Base-by-base conservation (phyloP, 2,113 vertebrate species). In the Smithornis capensis region DNA sequence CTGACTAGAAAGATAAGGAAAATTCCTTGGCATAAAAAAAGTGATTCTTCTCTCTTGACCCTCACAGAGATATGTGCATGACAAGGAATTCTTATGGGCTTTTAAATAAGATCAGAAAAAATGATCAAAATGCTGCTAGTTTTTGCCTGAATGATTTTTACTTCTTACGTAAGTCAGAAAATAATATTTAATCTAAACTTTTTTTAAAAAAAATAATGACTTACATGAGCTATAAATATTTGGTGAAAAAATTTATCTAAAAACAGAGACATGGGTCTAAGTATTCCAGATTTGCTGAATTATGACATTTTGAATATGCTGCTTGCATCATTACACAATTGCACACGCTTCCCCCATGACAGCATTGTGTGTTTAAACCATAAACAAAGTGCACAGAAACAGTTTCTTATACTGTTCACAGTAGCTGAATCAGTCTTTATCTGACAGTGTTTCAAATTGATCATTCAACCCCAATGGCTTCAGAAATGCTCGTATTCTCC, bases 191-290 rank as follows among this genome's bases (percentile, higher is more conserved):
- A 70, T 75, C 16, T 70, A 10, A 69, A 59, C 42, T 3, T 5
- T 25, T 29, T 75, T 52, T 37, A 4, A 0, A 2, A 9, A 29
- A 65, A 33, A n/a, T 24, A 17, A 1, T 59, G 9, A 25, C 23
- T 86, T 70, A n/a, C 8, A 35, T 63, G 75, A 56, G 4, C 9
- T 70, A 4, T 84, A 76, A 68, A 64, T 9, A n/a, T 81, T 57
- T 6, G 0, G 3, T 70, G 17, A 64, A 76, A 16, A 79, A 65
- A 50, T 23, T 19, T 33, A 49, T 19, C 21, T 68, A 37, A 77
- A 74, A 84, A 8, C 12, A 69, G 44, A 71, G 12, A 5, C 67
- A 33, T 1, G 1, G 7, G 5, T 49, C 69, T 62, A 19, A 68
- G 27, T 70, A 8, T 64, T 77, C 71, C 19, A 50, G 25, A 57